Base-by-base conservation (phyloP, 37 sponge, comb jelly and placozoan species). In the Eunapius fragilis region DNA sequence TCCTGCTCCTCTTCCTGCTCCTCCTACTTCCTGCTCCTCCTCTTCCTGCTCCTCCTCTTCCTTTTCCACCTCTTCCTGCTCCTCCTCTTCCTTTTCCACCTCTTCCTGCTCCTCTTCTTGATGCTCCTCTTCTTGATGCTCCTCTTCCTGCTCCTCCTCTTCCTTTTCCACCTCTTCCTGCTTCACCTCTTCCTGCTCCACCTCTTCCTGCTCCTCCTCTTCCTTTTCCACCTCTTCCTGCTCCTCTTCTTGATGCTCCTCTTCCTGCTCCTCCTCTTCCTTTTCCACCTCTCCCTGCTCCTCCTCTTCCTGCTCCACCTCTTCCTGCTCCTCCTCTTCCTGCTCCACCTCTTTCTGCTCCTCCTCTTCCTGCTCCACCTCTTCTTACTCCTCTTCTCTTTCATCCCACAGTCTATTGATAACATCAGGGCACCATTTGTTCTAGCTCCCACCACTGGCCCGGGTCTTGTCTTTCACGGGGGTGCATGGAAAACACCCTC, bases 401-500 rank as follows among this genome's bases (percentile, higher is more conserved):
- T 37, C 23, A 17, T 68, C 22, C 9, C 71, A 70, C 28, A 25
- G 28, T 70, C 3, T 9, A 70, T 25, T 28, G 28, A 9, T 70
- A 28, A 30, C 25, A 25, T 70, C 22, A 69, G 77, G n/a, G 77
- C 77, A n/a, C 88, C 88, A 38, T 82, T 88, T 36, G 69, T 3
- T 11, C 25, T 88, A 0, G 13, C 47, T 0, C 32, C 81, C 22
- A 76, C 68, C 48, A 37, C 73, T 13, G 19, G 33, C 22, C 22
- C 89, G 35, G 85, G 84, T 7, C 72, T 84, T 17, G 82, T 92
- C 24, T 87, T 81, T 37, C 92, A 92, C 58, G 76, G 81, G 74
- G 88, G 74, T 47, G 77, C 67, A 0, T 87, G 92, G 93, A 92
- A 88, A 74, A 85, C 89, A 2, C 38, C 89, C 69, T 88, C 70